Evolutionary conservation across 2,888 invertebrate species (phyloP).

Genomic region (Aphodius sticticus): DNA sequence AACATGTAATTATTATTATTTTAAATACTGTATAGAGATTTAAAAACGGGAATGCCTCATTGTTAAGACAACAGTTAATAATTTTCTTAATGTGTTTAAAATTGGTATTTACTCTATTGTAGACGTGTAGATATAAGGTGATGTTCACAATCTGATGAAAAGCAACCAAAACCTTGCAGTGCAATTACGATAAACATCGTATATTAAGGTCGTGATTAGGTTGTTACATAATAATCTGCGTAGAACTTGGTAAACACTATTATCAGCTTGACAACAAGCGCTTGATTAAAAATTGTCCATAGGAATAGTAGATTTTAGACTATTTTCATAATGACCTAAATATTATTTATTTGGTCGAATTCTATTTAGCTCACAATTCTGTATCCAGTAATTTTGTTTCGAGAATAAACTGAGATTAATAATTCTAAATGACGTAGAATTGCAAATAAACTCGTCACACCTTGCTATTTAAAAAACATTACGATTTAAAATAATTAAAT

Average conservation of each 20-base stretch:
- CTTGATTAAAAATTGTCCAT: not conserved
- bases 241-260: not conserved
- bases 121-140: not conserved
- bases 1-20: not conserved
- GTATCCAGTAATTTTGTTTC: too few relatives aligned
- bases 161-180: not conserved
- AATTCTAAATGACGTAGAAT: too few relatives aligned
- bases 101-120: not conserved
- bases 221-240: not conserved
- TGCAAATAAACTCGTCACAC: too few relatives aligned
- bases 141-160: not conserved
- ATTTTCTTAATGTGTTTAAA: too few relatives aligned
- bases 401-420: too few relatives aligned
- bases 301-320: not conserved
- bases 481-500: too few relatives aligned
- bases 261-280: not conserved
- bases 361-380: too few relatives aligned
- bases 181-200: not conserved
- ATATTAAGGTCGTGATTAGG: slow-evolving; percentile 4
- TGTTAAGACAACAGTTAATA: not conserved
- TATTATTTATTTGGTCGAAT: too few relatives aligned
- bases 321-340: too few relatives aligned
- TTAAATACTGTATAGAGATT: not conserved
- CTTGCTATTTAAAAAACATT: too few relatives aligned
- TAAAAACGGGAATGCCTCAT: not conserved